Percentiles rank a stretch among this genome's conserved stretches.
phyloP scores from a whole-genome alignment of 2,888 invertebrate genomes.

The Theodoxus fluviatilis region DNA sequence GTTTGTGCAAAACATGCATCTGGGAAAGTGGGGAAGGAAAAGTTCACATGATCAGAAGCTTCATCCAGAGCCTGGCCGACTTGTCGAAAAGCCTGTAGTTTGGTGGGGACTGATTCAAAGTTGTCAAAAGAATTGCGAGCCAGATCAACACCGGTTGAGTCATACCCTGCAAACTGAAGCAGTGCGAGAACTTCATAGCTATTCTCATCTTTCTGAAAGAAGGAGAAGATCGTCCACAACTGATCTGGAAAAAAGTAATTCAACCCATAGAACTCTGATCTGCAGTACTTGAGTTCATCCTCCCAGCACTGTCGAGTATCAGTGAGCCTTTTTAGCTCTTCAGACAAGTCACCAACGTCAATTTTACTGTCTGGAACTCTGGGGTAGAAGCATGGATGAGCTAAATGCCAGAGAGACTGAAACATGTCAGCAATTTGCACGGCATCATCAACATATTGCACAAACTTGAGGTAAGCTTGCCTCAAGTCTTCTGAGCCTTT shows the following conservation, averaged over 20 bases:
- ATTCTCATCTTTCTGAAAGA: constrained; percentile 25
- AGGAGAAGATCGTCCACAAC: constrained; percentile 34
- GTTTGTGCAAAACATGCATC: not conserved
- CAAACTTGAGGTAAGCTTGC: constrained; percentile 5
- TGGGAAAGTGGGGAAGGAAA: constrained; percentile 18
- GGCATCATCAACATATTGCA: constrained; percentile 1
- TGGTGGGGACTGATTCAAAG: not conserved
- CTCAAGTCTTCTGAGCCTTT: constrained; percentile 2
- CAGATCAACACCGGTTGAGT: not conserved
- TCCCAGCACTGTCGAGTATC: constrained; percentile 32
- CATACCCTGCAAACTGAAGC: constrained; percentile 29
- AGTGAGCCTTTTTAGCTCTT: constrained; percentile 17
- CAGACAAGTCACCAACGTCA: constrained; percentile 7
- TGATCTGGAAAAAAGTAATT: constrained; percentile 39
- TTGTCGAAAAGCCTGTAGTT: not conserved
- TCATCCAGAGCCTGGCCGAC: constrained; percentile 32
- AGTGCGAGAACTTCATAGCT: constrained; percentile 20
- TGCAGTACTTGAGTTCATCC: constrained; percentile 22
- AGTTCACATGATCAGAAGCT: constrained; percentile 23
- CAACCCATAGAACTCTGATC: constrained; percentile 34
- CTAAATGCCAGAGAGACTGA: constrained; percentile 5
- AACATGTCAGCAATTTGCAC: not conserved
- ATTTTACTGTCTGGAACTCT: not conserved
- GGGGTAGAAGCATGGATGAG: not conserved
- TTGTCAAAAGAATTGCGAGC: not conserved